Base-by-base conservation (phyloP, 2,113 vertebrate genomes). In the Boulengeromyrus knoepffleri region DNA sequence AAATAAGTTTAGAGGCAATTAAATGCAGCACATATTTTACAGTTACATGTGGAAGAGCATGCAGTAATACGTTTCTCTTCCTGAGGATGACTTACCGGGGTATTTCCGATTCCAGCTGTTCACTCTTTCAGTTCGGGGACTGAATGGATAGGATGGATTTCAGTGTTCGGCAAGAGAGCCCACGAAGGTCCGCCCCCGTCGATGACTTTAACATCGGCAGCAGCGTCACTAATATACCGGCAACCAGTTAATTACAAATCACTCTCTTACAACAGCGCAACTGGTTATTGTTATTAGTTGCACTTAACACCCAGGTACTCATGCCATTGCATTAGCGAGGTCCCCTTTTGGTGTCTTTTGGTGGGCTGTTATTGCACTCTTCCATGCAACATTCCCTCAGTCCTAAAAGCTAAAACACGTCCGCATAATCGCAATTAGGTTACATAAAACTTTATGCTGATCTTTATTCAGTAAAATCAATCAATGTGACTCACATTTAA, bases 141-240 rank as follows among this genome's bases (percentile, higher is more conserved):
- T 83, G 50, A 90, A 91, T 92, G 88, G 53, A 91, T 85, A 31
- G 90, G 66, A 88, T 86, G 89, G 84, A 89, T 90, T 84, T 84
- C 85, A 89, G 91, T 85, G 52, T 86, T 89, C 88, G 88, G 74
- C 80, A 90, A 90, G 90, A 91, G 66, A 88, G 39, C 46, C 84
- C 47, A 85, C 70, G 89, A 84, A 53, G 91, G 88, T 90, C 93
- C 92, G 92, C 93, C 94, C 91, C 91, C 90, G 89, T 91, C 94
- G 88, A 90, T 92, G 39, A 90, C 90, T 93, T 92, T 94, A 93
- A 91, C 93, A 95, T 96, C 95, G 95, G 92, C 90, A 77, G 93
- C 93, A 92, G 91, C 95, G 94, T 96, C 96, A 96, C 95, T 92
- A 92, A 91, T 95, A 93, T 92, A 92, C 92, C 88, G 93, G 94